These are phyloP conservation scores for Bacillus rossius DNA, from an alignment of 1,140 invertebrate genomes.

Conservation along the genomic window DNA sequence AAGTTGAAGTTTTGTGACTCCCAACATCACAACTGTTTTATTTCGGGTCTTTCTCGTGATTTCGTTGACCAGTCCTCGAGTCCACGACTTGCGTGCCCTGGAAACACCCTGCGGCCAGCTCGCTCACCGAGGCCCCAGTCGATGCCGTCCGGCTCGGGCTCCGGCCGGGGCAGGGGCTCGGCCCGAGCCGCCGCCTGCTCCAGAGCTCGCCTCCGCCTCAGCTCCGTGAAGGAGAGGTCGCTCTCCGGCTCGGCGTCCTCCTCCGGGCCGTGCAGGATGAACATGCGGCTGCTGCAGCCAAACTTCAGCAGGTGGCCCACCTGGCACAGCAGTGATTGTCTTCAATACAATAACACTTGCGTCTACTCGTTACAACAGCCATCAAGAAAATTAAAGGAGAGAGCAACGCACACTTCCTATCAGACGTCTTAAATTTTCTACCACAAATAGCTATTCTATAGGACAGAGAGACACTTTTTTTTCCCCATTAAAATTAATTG, in stretches of 20 bases:
- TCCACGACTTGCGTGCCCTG: background rate
- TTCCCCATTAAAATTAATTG: no score
- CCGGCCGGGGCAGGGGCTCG: constrained; percentile 37
- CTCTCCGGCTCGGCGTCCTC: constrained; percentile 85
- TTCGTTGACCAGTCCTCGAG: background rate
- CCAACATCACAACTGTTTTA: no score
- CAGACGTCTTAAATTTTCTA: no score
- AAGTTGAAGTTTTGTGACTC: no score
- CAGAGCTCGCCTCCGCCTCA: constrained; percentile 57
- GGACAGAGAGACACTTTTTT: no score
- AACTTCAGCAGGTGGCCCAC: constrained; percentile 92
- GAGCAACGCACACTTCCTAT: no score
- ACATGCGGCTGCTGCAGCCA: constrained; percentile 81
- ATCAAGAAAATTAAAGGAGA: no score
- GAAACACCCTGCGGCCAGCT: background rate
- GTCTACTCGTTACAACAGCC: no score
- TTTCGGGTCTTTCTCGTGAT: background rate
- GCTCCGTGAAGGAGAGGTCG: constrained; percentile 69
- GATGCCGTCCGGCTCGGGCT: constrained; percentile 65
- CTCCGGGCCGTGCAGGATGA: constrained; percentile 77
- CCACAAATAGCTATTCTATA: no score
- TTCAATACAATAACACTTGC: background rate
- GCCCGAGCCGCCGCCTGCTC: constrained; percentile 40
- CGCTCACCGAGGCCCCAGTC: constrained; percentile 84
- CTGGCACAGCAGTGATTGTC: constrained; percentile 32